Percentiles rank a stretch among this genome's conserved stretches.
These are phyloP conservation scores for Channa striata DNA, from an alignment of 2,797 vertebrate genomes.

Conservation along the genomic window DNA sequence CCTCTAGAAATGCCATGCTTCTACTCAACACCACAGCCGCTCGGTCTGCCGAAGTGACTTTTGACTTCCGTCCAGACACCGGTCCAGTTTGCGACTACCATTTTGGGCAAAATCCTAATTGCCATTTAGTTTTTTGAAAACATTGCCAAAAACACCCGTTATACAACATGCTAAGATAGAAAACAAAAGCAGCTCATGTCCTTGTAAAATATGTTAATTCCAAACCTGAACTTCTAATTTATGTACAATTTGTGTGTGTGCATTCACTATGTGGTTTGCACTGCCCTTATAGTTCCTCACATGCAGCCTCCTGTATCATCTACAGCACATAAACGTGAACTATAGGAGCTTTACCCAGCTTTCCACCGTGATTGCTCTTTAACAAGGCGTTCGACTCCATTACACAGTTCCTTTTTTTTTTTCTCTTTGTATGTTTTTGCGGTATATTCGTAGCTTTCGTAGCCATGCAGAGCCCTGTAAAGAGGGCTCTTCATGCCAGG, in stretches of 20 bases:
- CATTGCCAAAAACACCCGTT: constrained; percentile 85
- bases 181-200: constrained; percentile 78
- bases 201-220: constrained; percentile 85
- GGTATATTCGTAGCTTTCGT: constrained; percentile 81
- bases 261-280: constrained; percentile 63
- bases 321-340: constrained; percentile 58
- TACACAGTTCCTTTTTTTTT: constrained; percentile 41
- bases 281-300: constrained; percentile 65
- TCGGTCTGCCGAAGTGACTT: constrained; percentile 15
- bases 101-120: constrained; percentile 55
- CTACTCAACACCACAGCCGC: constrained; percentile 47
- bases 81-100: constrained; percentile 18
- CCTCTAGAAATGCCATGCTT: constrained; percentile 59
- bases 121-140: constrained; percentile 71
- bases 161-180: constrained; percentile 85
- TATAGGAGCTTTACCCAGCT: constrained; percentile 50
- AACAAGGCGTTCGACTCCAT: constrained; percentile 68
- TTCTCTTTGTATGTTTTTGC: constrained; percentile 64
- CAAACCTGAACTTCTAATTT: constrained; percentile 75
- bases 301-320: constrained; percentile 64
- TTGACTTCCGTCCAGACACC: constrained; percentile 38
- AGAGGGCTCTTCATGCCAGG: constrained; percentile 92
- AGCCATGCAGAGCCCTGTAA: constrained; percentile 93
- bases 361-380: constrained; percentile 67
- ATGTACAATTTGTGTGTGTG: constrained; percentile 71